Base-by-base conservation (phyloP, 2,797 vertebrate genomes). In the Nyctalus aviator region DNA sequence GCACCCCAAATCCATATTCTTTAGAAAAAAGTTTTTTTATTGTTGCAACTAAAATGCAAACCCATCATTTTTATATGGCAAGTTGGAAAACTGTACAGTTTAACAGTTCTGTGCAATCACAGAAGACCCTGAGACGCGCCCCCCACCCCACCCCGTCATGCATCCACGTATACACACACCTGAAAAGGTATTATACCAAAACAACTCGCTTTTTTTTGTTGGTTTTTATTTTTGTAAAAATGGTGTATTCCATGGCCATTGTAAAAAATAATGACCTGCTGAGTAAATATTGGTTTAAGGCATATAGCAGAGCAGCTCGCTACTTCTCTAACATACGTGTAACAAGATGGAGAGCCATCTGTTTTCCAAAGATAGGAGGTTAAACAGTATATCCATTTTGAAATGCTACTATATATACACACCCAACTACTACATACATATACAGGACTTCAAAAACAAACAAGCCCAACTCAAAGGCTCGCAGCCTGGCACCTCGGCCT, bases 21-120 rank as follows among this genome's bases (percentile, higher is more conserved):
- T 98, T 98, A 98, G 97, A 98, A 98, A 98, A 98, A 94, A 96
- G 95, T 18, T 98, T 98, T 98, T 98, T 98, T 98, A 98, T 98
- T 98, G 97, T 98, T 98, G 97, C 98, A 98, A 98, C 98, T 98
- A 95, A 98, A 98, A 98, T 97, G 98, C 98, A 98, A 98, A 98
- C 98, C 98, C 96, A 98, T 98, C 97, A 92, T 78, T 97, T 97
- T 97, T 97, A 97, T 92, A 98, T 96, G 98, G 98, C 97, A 97
- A 97, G 94, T 96, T 98, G 97, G 97, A 97, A 98, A 98, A 97
- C 97, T 97, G 98, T 98, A 98, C 98, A 98, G 57, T 95, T 90
- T 83, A 96, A 97, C 97, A 96, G 97, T 96, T 97, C 97, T 97
- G 98, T 97, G 97, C 98, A 97, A 97, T 97, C 97, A 81, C 96